Base-by-base conservation (phyloP, 2,113 vertebrate genomes). In the Colaptes auratus region DNA sequence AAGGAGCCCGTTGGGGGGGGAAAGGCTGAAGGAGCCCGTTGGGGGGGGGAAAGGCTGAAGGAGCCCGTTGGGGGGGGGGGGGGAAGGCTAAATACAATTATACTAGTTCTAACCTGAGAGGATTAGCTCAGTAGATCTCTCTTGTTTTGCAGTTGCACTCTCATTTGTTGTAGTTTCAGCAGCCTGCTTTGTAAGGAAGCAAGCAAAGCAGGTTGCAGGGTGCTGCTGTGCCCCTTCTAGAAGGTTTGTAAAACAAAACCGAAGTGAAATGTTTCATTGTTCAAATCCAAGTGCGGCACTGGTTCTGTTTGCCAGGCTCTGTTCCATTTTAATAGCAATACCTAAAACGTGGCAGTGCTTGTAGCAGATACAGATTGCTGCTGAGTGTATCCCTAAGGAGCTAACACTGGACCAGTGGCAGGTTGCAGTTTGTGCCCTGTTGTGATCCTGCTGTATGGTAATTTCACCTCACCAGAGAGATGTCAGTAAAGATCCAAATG, bases 401-500 rank as follows among this genome's bases (percentile, higher is more conserved):
- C 50, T 39, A 19, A 21, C 0, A 0, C 44, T 25, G 35, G 28
- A 1, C 28, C 42, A n/a, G 66, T 19, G 52, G 46, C 46, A 36
- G 33, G 27, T 8, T 81, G 77, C 21, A 19, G 16, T 35, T 76
- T 5, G 5, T 82, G 58, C 58, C 15, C 18, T 67, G 10, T 70
- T 15, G 2, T 1, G 5, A n/a, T 70, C 63, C 35, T 21, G 12
- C 13, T 25, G 17, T 53, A 4, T 3, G 30, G 10, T 63, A 79
- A 42, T 66, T 76, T 35, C 23, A 0, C 79, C 52, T 70, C 20
- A 1, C 15, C 42, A 20, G 60, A 55, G 61, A 10, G 23, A 15
- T 15, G 10, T 55, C 59, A 33, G 33, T 31, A 11, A 52, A 87
- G 42, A 17, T 66, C 59, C 64, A 65, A 24, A 17, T 0, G 0